These are phyloP conservation scores for Prunella strophiata DNA, from an alignment of 2,797 vertebrate genomes.

Conservation along the genomic window DNA sequence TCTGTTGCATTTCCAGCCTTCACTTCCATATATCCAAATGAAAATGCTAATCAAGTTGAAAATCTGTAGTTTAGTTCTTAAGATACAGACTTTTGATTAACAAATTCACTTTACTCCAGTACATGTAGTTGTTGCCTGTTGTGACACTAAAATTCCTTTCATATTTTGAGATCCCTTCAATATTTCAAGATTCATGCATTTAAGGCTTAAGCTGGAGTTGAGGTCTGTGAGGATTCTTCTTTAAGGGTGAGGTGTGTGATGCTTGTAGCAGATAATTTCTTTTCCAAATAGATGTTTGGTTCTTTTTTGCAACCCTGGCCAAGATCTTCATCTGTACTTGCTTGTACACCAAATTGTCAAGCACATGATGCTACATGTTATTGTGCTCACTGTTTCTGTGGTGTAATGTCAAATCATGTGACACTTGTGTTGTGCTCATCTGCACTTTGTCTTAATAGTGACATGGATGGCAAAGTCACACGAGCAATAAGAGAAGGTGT, in stretches of 20 bases:
- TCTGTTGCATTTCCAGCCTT: background rate
- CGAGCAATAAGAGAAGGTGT: background rate
- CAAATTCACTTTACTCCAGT: background rate
- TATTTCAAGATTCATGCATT: background rate
- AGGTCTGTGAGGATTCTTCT: background rate
- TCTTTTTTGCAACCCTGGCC: background rate
- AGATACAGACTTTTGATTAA: background rate
- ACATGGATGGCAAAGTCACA: background rate
- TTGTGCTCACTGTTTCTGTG: background rate
- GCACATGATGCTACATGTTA: background rate
- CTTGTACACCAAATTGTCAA: background rate
- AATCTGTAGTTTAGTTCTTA: background rate
- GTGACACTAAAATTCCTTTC: background rate
- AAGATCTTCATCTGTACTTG: background rate
- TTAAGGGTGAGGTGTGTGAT: background rate
- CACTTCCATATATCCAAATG: background rate
- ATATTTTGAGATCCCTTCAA: background rate
- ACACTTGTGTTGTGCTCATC: background rate
- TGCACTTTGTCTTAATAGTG: background rate
- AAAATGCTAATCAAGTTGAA: background rate
- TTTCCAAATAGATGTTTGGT: background rate
- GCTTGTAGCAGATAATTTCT: background rate
- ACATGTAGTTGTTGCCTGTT: background rate
- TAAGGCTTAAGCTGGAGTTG: background rate
- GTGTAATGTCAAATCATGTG: background rate